Conservation (phyloP, 2,797 vertebrate species). For the Gastrophryne carolinensis region DNA sequence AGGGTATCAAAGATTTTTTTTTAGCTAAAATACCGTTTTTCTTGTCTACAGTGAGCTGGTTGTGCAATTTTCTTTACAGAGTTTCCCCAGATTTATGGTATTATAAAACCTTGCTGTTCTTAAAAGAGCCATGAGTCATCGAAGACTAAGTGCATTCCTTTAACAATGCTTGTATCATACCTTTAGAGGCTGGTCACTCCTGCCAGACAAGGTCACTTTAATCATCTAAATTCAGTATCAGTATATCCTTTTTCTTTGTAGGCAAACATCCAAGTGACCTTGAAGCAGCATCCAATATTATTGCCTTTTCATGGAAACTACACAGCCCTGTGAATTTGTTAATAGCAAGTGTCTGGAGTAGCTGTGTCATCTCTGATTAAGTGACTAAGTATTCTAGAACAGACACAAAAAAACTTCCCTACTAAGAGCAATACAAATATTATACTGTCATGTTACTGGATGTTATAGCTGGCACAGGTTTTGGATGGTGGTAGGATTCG, state of each 20-base stretch:
- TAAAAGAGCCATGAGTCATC: neutral
- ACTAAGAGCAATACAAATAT: no score
- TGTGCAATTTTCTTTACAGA: no score
- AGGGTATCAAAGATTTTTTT: no score
- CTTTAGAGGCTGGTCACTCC: neutral
- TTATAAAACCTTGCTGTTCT: neutral
- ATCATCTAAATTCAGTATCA: neutral
- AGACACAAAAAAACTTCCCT: no score
- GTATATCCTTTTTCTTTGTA: neutral
- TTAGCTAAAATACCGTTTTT: no score
- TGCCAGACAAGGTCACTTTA: neutral
- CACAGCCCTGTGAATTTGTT: no score
- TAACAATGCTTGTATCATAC: neutral
- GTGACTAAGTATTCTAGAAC: no score
- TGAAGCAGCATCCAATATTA: neutral
- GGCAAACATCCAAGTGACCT: neutral
- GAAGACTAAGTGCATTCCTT: neutral
- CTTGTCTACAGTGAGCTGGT: no score
- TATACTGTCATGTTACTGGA: no score
- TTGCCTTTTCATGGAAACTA: neutral
- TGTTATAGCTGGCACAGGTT: no score
- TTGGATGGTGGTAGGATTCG: no score
- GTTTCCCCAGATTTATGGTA: neutral
- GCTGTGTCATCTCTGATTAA: neutral
- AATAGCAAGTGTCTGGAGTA: neutral